These are phyloP conservation scores for Paraplagusia blochii DNA, from an alignment of 2,113 vertebrate genomes.

Conservation along the genomic window DNA sequence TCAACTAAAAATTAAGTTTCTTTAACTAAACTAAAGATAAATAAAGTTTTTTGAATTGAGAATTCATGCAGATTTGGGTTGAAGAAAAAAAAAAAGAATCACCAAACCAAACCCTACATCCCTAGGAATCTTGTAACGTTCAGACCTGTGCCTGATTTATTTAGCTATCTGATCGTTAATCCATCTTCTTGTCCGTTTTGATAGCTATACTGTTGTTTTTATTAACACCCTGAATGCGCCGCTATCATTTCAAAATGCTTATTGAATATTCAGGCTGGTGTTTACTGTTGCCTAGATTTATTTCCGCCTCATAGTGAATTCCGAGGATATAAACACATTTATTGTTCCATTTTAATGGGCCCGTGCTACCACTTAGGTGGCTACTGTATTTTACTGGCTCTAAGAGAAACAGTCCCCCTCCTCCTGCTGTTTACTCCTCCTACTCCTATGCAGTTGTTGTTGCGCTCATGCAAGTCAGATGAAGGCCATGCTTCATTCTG, in stretches of 20 bases:
- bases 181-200: not conserved
- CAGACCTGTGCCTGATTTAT: no score
- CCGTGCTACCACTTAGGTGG: conserved; percentile 52
- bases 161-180: no score
- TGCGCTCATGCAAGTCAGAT: conserved; percentile 73
- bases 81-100: no score
- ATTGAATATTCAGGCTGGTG: conserved; percentile 21
- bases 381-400: conserved; percentile 48
- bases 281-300: conserved; percentile 39
- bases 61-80: no score
- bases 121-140: no score
- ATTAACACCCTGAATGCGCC: conserved; percentile 3
- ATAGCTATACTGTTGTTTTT: not conserved
- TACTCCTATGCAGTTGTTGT: conserved; percentile 51
- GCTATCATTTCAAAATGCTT: conserved; percentile 37
- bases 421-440: conserved; percentile 51
- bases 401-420: conserved; percentile 43
- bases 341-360: conserved; percentile 67
- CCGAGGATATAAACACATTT: conserved; percentile 62
- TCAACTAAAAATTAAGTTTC: no score
- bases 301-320: conserved; percentile 38
- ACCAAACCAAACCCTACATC: no score
- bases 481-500: conserved; percentile 73
- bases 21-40: no score
- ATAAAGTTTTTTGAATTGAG: no score